These are phyloP conservation scores for Carcharodon carcharias DNA, from an alignment of 2,797 vertebrate genomes.

Conservation along the genomic window DNA sequence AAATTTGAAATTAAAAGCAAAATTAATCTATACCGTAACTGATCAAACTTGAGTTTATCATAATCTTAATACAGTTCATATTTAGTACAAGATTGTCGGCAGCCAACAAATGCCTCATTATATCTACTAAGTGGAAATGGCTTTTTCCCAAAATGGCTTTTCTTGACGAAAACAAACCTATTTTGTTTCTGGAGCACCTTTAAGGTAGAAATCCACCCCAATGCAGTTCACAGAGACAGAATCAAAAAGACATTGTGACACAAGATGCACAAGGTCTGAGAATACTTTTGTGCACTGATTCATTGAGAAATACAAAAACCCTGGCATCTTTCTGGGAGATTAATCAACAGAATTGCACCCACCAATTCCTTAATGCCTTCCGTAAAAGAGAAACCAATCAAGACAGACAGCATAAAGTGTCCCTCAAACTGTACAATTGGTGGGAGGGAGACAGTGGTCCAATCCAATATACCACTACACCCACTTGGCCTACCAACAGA, in stretches of 20 bases:
- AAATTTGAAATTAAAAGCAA: constrained; percentile 3
- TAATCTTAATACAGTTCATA: background rate
- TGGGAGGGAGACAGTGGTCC: background rate
- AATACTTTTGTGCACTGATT: background rate
- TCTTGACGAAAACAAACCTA: background rate
- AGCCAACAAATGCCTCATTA: constrained; percentile 68
- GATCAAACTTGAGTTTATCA: background rate
- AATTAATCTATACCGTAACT: constrained; percentile 16
- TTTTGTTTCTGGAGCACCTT: background rate
- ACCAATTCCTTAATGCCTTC: background rate
- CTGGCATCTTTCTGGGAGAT: background rate
- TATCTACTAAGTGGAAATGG: constrained; percentile 56
- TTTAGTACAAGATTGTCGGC: constrained; percentile 47
- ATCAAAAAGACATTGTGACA: background rate
- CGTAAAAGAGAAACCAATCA: background rate
- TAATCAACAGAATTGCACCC: background rate
- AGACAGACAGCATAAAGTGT: background rate
- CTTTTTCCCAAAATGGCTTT: constrained; percentile 42
- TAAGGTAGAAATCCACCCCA: background rate
- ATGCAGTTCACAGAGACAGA: background rate
- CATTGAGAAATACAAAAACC: background rate
- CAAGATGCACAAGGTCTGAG: no score
- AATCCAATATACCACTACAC: background rate
- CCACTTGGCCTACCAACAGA: background rate
- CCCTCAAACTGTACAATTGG: background rate